phyloP scores from a whole-genome alignment of 1,140 invertebrate species.

The Camponotus vicinus region DNA sequence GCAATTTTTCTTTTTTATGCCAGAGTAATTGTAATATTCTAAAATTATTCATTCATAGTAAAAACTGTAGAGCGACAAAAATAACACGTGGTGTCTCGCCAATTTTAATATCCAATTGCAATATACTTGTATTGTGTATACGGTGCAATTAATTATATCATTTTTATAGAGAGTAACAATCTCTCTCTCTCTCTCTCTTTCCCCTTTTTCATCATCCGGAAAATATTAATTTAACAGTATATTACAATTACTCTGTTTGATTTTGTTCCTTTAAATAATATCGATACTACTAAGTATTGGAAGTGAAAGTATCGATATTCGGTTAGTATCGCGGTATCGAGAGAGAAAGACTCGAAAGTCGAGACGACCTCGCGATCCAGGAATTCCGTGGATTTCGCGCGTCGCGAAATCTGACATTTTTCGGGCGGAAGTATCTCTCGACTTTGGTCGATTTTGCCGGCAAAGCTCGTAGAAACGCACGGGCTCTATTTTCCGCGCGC shows the following conservation, averaged over 20 bases:
- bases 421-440: constrained; percentile 51
- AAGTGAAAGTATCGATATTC: constrained; percentile 44
- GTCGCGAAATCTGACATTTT: constrained; percentile 75
- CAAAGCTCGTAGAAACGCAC: constrained; percentile 19
- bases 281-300: not conserved
- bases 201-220: not conserved
- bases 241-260: too few relatives aligned
- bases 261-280: not conserved
- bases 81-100: too few relatives aligned
- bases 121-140: too few relatives aligned
- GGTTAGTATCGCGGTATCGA: constrained; percentile 3
- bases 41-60: not conserved
- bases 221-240: not conserved
- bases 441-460: constrained; percentile 18
- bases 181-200: too few relatives aligned
- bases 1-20: not conserved
- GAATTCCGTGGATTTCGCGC: constrained; percentile 79
- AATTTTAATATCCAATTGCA: not conserved
- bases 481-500: constrained; percentile 24
- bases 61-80: too few relatives aligned
- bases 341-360: constrained; percentile 30
- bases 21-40: not conserved
- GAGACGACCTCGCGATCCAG: constrained; percentile 60
- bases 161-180: too few relatives aligned
- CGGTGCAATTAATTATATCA: too few relatives aligned